phyloP scores from a whole-genome alignment of 2,888 invertebrate genomes.

The Apodemia zela region DNA sequence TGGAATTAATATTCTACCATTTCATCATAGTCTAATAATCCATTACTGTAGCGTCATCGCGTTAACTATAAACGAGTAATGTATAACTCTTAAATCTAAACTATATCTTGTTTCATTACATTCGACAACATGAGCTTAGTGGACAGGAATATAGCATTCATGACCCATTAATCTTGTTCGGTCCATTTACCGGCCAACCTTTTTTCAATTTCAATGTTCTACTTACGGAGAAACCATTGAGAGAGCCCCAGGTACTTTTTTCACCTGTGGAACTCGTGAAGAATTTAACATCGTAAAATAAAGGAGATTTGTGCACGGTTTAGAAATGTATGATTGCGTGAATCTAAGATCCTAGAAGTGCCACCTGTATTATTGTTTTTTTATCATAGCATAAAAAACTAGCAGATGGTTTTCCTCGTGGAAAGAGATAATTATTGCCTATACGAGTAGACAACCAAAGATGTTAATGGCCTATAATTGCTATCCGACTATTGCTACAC shows the following conservation, averaged over 20 bases:
- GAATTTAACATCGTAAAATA: constrained; percentile 78
- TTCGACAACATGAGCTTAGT: neutral
- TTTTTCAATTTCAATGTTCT: constrained; percentile 46
- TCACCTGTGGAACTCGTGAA: constrained; percentile 67
- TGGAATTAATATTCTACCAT: too few species aligned
- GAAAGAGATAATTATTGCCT: too few species aligned
- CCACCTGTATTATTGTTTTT: neutral
- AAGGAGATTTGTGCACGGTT: constrained; percentile 57
- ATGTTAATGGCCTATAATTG: too few species aligned
- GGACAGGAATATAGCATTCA: constrained; percentile 23
- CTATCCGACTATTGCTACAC: too few species aligned
- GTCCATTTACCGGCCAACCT: constrained; percentile 46
- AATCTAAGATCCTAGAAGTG: constrained; percentile 31
- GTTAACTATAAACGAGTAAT: too few species aligned
- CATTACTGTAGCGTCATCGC: too few species aligned
- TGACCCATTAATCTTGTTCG: constrained; percentile 55
- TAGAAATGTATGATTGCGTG: constrained; percentile 41
- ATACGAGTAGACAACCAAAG: too few species aligned
- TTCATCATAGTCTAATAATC: too few species aligned
- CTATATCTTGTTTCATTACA: neutral
- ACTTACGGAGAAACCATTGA: constrained; percentile 43
- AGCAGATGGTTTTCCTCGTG: too few species aligned
- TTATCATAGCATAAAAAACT: too few species aligned
- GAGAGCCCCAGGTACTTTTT: constrained; percentile 54
- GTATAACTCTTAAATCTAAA: neutral